Conservation (phyloP, 64 coral and sea anemone genomes). For the Anthopleura sola region DNA sequence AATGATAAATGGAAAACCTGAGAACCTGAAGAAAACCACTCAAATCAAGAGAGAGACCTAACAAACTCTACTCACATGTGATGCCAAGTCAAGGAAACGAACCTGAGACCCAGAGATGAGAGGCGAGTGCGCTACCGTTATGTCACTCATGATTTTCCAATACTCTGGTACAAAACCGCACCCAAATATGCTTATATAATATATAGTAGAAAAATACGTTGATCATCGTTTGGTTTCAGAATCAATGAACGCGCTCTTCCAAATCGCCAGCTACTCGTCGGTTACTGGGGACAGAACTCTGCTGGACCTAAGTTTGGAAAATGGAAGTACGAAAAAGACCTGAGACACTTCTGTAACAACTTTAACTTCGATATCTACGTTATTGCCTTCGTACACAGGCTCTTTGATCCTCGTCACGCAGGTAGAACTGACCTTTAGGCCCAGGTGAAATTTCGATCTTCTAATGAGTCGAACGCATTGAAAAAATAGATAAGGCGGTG, state of each 20-base stretch:
- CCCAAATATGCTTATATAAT: no score
- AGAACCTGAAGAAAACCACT: no score
- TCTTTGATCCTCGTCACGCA: conserved; percentile 52
- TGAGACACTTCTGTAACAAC: conserved; percentile 62
- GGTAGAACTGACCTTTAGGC: not conserved
- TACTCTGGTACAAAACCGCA: no score
- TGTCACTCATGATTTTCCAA: no score
- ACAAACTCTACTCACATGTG: not conserved
- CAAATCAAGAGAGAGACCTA: no score
- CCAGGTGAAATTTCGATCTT: no score
- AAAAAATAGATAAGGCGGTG: no score
- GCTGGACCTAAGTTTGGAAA: conserved; percentile 72
- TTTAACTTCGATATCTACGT: conserved; percentile 75
- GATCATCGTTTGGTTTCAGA: not conserved
- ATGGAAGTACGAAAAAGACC: conserved; percentile 68
- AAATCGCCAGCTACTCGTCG: conserved; percentile 63
- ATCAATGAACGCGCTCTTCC: not conserved
- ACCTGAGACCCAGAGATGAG: no score
- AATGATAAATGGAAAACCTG: no score
- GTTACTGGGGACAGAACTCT: conserved; percentile 92
- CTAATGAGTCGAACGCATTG: no score
- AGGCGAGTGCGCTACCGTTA: no score
- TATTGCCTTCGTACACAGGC: conserved; percentile 65
- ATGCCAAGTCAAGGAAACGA: no score
- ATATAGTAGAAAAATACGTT: not conserved